phyloP scores from a whole-genome alignment of 2,113 vertebrate species.

The Oceanodroma tethys region DNA sequence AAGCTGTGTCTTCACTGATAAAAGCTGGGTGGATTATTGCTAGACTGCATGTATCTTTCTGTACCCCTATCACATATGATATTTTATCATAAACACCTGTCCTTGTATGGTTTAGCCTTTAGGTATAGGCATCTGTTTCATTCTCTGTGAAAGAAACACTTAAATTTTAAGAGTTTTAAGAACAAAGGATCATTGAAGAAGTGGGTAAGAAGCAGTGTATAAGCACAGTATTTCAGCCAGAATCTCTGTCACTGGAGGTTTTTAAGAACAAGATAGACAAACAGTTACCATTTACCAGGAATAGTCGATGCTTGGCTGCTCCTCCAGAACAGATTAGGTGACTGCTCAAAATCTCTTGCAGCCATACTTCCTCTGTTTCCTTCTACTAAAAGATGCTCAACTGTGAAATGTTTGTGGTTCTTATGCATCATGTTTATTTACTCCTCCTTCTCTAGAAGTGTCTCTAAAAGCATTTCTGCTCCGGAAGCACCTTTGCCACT shows the following conservation, averaged over 20 bases:
- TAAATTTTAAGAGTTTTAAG: not conserved
- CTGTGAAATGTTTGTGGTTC: not conserved
- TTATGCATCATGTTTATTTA: not conserved
- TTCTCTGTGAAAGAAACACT: not conserved
- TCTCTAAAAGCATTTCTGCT: not conserved
- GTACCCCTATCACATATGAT: not conserved
- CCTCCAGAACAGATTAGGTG: not conserved
- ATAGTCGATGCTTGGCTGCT: not conserved
- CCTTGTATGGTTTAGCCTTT: not conserved
- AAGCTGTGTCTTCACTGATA: not conserved
- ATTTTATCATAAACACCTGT: not conserved
- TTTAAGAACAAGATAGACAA: not conserved
- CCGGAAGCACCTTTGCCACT: fast-evolving
- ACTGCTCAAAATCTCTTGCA: not conserved
- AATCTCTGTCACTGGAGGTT: not conserved
- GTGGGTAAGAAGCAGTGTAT: not conserved
- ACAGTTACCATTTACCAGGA: not conserved
- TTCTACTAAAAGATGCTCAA: not conserved
- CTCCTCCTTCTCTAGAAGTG: not conserved
- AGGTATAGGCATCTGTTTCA: not conserved
- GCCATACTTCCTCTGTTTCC: not conserved
- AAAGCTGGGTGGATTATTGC: not conserved
- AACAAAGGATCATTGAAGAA: not conserved
- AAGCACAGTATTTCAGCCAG: not conserved
- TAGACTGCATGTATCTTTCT: not conserved